Conservation (phyloP, 1,140 invertebrate species). For the Saccostrea echinata region DNA sequence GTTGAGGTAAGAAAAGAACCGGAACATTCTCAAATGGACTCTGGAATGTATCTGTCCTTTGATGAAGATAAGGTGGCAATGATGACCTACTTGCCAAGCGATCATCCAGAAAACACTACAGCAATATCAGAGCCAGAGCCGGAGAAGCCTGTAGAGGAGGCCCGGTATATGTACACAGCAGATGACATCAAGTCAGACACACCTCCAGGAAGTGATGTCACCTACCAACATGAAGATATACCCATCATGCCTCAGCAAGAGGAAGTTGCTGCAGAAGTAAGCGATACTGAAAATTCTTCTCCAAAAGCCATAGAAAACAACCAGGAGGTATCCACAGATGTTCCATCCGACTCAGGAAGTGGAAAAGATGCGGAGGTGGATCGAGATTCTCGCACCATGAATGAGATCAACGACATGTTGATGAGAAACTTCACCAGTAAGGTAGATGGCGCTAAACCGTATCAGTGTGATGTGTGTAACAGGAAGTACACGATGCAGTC, state of each 20-base stretch:
- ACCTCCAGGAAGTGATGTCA: not conserved
- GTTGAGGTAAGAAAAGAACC: not conserved
- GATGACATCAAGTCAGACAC: not conserved
- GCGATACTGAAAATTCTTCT: not conserved
- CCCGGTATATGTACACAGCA: not conserved
- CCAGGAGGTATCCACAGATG: not conserved
- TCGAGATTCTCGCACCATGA: slow-evolving; percentile 23
- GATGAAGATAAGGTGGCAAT: slow-evolving; percentile 3
- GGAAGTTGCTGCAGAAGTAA: not conserved
- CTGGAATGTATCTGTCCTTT: slow-evolving; percentile 25
- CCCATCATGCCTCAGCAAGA: slow-evolving; percentile 1
- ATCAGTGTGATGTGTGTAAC: slow-evolving; percentile 36
- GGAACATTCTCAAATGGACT: not conserved
- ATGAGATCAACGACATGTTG: slow-evolving; percentile 41
- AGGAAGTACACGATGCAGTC: slow-evolving; percentile 33
- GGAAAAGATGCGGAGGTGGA: not conserved
- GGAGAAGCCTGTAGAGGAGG: not conserved
- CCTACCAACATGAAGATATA: not conserved
- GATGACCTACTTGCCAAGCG: not conserved
- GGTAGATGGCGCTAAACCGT: slow-evolving; percentile 32
- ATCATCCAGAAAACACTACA: not conserved
- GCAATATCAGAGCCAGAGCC: not conserved
- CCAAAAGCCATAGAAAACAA: not conserved
- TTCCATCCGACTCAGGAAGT: not conserved
- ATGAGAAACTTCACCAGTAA: slow-evolving; percentile 44